Evolutionary conservation across 2,113 vertebrate genomes (phyloP), one percentile per base, ranked within the genome.

Genomic region (Boulengeromyrus knoepffleri): DNA sequence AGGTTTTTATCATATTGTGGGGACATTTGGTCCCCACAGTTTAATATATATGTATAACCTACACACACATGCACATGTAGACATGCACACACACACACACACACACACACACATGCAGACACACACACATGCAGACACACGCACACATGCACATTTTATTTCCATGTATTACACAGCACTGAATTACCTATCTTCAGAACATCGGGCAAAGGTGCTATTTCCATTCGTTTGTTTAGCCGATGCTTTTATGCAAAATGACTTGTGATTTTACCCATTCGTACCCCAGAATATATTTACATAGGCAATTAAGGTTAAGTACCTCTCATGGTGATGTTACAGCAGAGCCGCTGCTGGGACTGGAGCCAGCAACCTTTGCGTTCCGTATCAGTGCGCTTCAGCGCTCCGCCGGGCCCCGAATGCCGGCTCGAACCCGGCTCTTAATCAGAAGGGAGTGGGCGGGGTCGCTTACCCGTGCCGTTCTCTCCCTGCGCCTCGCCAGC

Each of bases 401-500:
- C 36, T 42, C 13, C 1, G 15, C 5, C 5, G 2, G 15, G 36
- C 17, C 0, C 36, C 5, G 36, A 42, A 42, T 6, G 36, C 36
- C 13, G 36, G 31, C 74, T 17, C 15, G 2, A 17, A 13, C 70
- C 31, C 13, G 70, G 31, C 70, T 6, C 70, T 6, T 19, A 19
- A 80, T 42, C 36, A 80, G 36, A 15, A 39, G 36, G 74, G 4
- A 36, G 36, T 39, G 36, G 31, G 36, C 36, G 19, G 12, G 31
- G 36, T 39, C 74, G 6, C 42, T 85, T 10, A 85, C 83, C 45
- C 83, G 0, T 56, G 83, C 39, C 21, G 2, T 15, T 21, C 88
- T 77, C 42, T 50, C 46, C 27, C 21, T 52, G 45, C 8, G 12
- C 31, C 21, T 21, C 50, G 77, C 90, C 88, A 99, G 98, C 98